A percentile compares a stretch with the other conserved stretches of the same genome.
These are phyloP conservation scores for Microtus agrestis DNA, from an alignment of 2,797 vertebrate genomes.

Conservation along the genomic window DNA sequence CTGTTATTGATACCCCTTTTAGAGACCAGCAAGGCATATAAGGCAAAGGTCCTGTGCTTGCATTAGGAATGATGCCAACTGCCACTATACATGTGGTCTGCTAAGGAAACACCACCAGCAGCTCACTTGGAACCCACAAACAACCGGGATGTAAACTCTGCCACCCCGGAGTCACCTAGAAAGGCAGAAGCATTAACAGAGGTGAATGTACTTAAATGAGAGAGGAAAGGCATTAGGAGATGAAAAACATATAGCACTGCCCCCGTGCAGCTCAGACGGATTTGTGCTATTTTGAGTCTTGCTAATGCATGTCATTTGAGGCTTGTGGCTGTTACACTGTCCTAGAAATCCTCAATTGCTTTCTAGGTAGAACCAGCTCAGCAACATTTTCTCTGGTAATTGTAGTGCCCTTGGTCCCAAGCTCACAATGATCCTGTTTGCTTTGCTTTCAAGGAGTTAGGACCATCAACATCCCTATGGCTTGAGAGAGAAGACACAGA, in stretches of 20 bases:
- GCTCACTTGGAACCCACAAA: no score
- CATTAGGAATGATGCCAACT: neutral
- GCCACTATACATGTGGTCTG: fast-evolving
- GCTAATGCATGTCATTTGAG: neutral
- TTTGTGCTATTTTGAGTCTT: neutral
- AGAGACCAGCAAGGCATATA: neutral
- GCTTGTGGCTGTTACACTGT: neutral
- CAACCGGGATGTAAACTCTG: neutral
- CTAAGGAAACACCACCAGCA: neutral
- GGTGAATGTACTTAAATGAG: neutral
- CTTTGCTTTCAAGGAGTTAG: neutral
- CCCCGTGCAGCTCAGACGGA: neutral
- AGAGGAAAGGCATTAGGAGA: neutral
- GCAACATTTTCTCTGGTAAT: neutral
- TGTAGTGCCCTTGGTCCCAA: neutral
- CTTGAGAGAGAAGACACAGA: neutral
- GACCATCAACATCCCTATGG: neutral
- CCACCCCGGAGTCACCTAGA: neutral
- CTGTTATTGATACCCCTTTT: neutral
- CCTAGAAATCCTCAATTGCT: neutral
- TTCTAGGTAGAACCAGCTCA: neutral
- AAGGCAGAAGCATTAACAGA: neutral
- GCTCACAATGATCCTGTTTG: neutral
- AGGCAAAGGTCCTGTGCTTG: neutral
- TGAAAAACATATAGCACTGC: neutral